Conservation (phyloP, 2,888 invertebrate species). For the Stictocephala bisonia region DNA sequence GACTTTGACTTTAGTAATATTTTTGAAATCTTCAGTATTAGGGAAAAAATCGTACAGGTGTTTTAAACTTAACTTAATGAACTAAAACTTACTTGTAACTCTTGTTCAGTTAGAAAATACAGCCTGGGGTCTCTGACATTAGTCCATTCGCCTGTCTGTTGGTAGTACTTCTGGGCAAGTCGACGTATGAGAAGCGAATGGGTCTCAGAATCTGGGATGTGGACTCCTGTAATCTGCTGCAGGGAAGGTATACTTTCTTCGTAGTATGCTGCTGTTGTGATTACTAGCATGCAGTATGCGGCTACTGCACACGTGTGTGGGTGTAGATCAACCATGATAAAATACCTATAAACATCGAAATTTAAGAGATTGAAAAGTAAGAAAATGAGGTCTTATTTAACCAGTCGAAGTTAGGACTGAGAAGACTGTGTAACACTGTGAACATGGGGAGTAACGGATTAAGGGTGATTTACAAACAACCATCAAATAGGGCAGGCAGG, state of each 20-base stretch:
- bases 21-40: no score
- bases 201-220: slow-evolving; percentile 34
- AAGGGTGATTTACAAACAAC: no score
- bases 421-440: no score
- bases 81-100: slow-evolving; percentile 39
- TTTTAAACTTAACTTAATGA: no score
- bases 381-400: no score
- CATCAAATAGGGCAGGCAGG: no score
- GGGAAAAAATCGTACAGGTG: no score
- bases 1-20: no score
- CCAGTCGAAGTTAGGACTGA: no score
- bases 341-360: slow-evolving; percentile 26
- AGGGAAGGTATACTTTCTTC: slow-evolving; percentile 25
- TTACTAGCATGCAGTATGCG: slow-evolving; percentile 9
- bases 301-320: slow-evolving; percentile 7
- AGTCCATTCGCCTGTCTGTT: slow-evolving; percentile 14
- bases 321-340: slow-evolving; percentile 31
- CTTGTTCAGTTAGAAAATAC: slow-evolving; percentile 65
- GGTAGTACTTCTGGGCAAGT: slow-evolving; percentile 38
- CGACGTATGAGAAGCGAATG: slow-evolving; percentile 39
- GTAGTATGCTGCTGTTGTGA: slow-evolving; percentile 29
- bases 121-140: slow-evolving; percentile 63
- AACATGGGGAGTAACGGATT: no score
- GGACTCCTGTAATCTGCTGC: slow-evolving; percentile 28
- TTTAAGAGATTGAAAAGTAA: no score